Evolutionary conservation across 1,140 invertebrate genomes (phyloP).

Genomic region (Drosophila kepulauana): DNA sequence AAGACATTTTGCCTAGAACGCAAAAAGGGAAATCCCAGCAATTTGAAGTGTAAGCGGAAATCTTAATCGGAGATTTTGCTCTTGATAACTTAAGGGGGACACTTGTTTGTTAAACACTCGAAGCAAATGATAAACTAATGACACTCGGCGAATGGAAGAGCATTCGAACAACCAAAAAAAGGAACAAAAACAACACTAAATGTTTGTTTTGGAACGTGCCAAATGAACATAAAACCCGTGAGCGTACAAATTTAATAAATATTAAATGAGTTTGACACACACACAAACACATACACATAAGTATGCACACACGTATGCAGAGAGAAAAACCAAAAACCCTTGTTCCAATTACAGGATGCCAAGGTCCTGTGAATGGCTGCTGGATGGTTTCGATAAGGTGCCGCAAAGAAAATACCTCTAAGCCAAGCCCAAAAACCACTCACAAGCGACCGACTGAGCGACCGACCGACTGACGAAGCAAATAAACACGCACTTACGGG

Average conservation of each 20-base stretch:
- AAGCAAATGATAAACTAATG: conserved; percentile 8
- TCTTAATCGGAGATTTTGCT: background rate
- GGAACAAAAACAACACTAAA: conserved; percentile 34
- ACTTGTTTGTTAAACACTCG: conserved; percentile 9
- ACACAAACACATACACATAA: conserved; percentile 34
- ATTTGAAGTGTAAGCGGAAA: background rate
- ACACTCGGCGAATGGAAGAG: conserved; percentile 6
- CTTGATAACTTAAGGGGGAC: background rate
- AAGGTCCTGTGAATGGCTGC: conserved; percentile 43
- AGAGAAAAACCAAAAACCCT: conserved; percentile 48
- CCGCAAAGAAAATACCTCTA: conserved; percentile 63
- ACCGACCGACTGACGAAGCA: conserved; percentile 31
- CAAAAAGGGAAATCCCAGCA: background rate
- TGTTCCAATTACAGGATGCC: conserved; percentile 69
- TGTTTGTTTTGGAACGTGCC: conserved; percentile 73
- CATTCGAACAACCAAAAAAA: conserved; percentile 7
- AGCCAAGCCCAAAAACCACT: conserved; percentile 56
- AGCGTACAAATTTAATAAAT: conserved; percentile 79
- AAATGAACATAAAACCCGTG: conserved; percentile 75
- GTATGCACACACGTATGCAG: background rate
- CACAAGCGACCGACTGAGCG: conserved; percentile 7
- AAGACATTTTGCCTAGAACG: background rate
- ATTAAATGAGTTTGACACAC: conserved; percentile 79
- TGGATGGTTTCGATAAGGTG: conserved; percentile 70
- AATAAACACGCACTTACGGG: conserved; percentile 77